Base-by-base conservation (phyloP, 2,888 invertebrate genomes). In the Liposcelis brunnea region DNA sequence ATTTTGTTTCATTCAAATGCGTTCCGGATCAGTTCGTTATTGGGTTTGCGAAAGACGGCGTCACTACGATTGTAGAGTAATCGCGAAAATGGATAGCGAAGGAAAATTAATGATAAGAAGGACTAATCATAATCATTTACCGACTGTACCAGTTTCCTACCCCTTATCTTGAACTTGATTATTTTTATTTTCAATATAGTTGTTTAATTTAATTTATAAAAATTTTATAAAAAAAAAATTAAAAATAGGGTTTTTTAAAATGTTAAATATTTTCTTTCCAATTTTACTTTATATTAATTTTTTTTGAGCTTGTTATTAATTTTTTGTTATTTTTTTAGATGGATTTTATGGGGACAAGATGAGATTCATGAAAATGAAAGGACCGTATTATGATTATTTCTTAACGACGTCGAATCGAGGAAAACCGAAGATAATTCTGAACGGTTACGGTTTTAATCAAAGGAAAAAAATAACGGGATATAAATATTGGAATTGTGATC, bases 31-130 rank as follows among this genome's bases (percentile, higher is more conserved):
- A 5, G 21, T 19, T 19, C 40, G 40, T 7, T 40, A 40, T 18
- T 40, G 40, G 40, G 40, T 40, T 16, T 40, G 40, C 21, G 40
- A 40, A 21, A 14, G 40, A 18, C 40, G 40, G 19, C 15, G 40
- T n/a, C 40, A 40, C 11, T 16, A 21, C 19, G 15, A n/a, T 11
- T 40, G 40, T 18, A 40, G 21, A 19, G 40, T 21, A 3, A 40
- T 18, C 19, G 40, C 18, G 5, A 40, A n/a, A 14, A 14, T 40
- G 19, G 40, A 40, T 18, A 5, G 7, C 12, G 40, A 14, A n/a
- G 19, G 40, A 18, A 14, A 19, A 11, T 18, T 40, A 6, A 12
- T 18, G 12, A 19, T 40, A 7, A 40, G 21, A 19, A 40, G 11
- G 5, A n/a, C 21, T 6, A 10, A 16, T 16, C 40, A 40, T 18